Evolutionary conservation across 1,140 invertebrate species (phyloP).

Genomic region (Camponotus vicinus): DNA sequence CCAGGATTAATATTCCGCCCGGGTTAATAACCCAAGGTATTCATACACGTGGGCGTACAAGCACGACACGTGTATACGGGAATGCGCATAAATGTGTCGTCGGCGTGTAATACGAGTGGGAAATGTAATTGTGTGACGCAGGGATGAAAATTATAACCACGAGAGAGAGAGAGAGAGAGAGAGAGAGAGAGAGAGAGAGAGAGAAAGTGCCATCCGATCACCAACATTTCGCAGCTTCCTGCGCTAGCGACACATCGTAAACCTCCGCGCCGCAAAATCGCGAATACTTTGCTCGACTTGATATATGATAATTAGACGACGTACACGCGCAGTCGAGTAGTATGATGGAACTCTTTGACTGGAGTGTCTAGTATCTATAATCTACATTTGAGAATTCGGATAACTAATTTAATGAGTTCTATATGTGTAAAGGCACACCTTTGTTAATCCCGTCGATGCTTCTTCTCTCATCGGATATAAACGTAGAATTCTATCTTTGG

Average conservation of each 20-base stretch:
- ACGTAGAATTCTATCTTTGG: constrained; percentile 35
- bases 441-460: not conserved
- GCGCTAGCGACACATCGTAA: not conserved
- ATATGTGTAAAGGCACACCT: not conserved
- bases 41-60: not conserved
- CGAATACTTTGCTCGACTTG: not conserved
- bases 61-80: not conserved
- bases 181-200: too few relatives aligned
- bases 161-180: too few relatives aligned
- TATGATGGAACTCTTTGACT: not conserved
- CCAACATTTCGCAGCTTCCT: constrained; percentile 1
- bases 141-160: constrained; percentile 42
- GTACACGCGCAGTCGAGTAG: not conserved
- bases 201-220: not conserved
- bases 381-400: not conserved
- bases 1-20: constrained; percentile 67
- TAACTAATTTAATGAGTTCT: constrained; percentile 42
- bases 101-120: constrained; percentile 20
- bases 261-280: constrained; percentile 17
- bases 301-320: constrained; percentile 24
- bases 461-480: constrained; percentile 10
- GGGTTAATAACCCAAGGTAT: constrained; percentile 70
- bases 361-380: not conserved
- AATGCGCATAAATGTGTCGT: constrained; percentile 3
- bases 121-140: constrained; percentile 43